phyloP scores from a whole-genome alignment of 2,888 invertebrate genomes.

The Hoplodrina blanda region DNA sequence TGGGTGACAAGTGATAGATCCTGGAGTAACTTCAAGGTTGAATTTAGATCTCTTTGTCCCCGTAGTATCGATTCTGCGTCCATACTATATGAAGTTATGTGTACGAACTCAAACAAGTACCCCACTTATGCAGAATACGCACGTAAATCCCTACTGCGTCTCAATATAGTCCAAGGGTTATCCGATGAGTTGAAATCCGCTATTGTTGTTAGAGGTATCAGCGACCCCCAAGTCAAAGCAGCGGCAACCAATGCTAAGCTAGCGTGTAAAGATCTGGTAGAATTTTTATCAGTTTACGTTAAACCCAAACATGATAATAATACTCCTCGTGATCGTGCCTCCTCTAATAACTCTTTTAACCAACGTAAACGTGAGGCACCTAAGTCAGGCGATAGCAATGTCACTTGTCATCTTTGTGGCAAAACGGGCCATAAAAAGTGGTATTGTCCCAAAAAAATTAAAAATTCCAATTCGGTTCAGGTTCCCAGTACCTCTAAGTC shows the following conservation, averaged over 20 bases:
- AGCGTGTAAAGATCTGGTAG: background rate
- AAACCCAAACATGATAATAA: background rate
- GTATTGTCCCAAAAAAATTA: background rate
- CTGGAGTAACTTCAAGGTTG: background rate
- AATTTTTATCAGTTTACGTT: conserved; percentile 2
- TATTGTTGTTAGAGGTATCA: background rate
- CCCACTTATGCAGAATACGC: conserved; percentile 14
- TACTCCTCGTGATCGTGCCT: background rate
- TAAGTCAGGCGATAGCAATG: too few species aligned
- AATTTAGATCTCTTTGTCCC: background rate
- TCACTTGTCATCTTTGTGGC: too few species aligned
- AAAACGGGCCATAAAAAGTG: too few species aligned
- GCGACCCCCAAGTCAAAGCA: background rate
- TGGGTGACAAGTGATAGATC: conserved; percentile 10
- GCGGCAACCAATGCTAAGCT: background rate
- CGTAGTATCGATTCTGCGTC: conserved; percentile 1
- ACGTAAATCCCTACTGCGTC: too few species aligned
- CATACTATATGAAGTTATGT: background rate
- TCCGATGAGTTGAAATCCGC: background rate
- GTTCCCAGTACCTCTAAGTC: too few species aligned
- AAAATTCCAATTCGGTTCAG: background rate
- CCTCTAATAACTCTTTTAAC: too few species aligned
- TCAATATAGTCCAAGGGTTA: background rate
- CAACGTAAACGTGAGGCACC: background rate
- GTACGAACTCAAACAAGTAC: background rate